Percentiles rank a stretch among this genome's conserved stretches.
phyloP scores from a whole-genome alignment of 2,113 vertebrate genomes.

The Percina caprodes region DNA sequence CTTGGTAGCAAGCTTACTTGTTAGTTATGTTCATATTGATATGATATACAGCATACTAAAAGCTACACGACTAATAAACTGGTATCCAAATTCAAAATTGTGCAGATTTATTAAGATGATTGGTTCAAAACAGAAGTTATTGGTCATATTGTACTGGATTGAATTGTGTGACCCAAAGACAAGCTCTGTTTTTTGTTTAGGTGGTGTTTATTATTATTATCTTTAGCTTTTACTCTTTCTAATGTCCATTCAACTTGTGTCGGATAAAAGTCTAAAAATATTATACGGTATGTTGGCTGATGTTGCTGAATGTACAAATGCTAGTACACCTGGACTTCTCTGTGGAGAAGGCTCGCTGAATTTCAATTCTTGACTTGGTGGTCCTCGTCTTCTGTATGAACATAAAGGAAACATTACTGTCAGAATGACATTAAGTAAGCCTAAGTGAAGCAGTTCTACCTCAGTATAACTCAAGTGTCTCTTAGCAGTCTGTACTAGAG shows the following conservation, averaged over 20 bases:
- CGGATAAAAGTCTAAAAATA: not conserved
- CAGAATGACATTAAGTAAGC: constrained; percentile 59
- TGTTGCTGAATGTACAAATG: constrained; percentile 3
- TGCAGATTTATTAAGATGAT: constrained; percentile 25
- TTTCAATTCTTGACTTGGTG: constrained; percentile 26
- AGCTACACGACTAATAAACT: not conserved
- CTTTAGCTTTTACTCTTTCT: not conserved
- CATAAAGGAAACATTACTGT: constrained; percentile 54
- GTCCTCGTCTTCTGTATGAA: constrained; percentile 37
- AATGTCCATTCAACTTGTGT: not conserved
- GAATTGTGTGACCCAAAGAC: constrained; percentile 14
- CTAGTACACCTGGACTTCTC: not conserved
- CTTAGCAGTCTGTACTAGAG: constrained; percentile 54
- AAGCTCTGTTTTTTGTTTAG: not conserved
- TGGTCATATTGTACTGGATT: not conserved
- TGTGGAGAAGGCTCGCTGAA: constrained; percentile 23
- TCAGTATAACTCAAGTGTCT: constrained; percentile 46
- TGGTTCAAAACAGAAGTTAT: not conserved
- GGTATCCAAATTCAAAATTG: not conserved
- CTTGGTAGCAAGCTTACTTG: not conserved
- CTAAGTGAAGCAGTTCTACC: constrained; percentile 39
- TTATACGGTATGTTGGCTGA: not conserved
- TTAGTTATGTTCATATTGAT: not conserved
- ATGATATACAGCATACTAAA: constrained; percentile 5
- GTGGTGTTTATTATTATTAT: not conserved